Base-by-base conservation (phyloP, 2,888 invertebrate genomes). In the Pyrrhia umbra region DNA sequence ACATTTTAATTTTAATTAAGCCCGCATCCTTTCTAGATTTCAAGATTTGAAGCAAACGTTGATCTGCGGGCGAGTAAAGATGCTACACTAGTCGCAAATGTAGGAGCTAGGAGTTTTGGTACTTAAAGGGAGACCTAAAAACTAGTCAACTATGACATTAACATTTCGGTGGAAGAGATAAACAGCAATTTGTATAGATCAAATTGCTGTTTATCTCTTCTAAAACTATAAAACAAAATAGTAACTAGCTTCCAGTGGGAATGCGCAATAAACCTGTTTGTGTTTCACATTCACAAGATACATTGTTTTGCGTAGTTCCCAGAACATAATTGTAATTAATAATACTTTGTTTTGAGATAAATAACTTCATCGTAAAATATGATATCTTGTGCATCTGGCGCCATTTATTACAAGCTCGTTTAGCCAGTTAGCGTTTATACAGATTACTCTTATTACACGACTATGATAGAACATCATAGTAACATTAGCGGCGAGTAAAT, bases 361-460 rank as follows among this genome's bases (percentile, higher is more conserved):
- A 75, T 54, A 39, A 63, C 56, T 67, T 63, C 27, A 42, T 63
- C 75, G 20, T 75, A 57, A 71, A 69, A 45, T 57, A 55, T 55
- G 2, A 49, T 66, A 49, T 57, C 46, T 25, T 52, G 15, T 56
- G 27, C 50, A 77, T 64, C 54, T 63, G 25, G 37, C 57, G 40
- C 57, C 56, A 54, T 47, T 51, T 68, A 27, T 66, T 51, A 66
- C 61, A 18, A 47, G 13, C 37, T 68, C 15, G 51, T 55, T 55
- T 1, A 42, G 64, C 55, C 18, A 25, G 56, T 40, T 61, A 42
- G 9, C n/a, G 34, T 27, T 40, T 43, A 43, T 34, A 39, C 30
- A 13, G 2, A 27, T 13, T 2, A n/a, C 23, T 20, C 20, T 45
- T 50, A 20, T 54, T 56, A 34, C 16, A 2, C 21, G 3, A 23